Conservation (phyloP, 35 echinoderm and acorn worm genomes). For the Stichopus chloronotus region DNA sequence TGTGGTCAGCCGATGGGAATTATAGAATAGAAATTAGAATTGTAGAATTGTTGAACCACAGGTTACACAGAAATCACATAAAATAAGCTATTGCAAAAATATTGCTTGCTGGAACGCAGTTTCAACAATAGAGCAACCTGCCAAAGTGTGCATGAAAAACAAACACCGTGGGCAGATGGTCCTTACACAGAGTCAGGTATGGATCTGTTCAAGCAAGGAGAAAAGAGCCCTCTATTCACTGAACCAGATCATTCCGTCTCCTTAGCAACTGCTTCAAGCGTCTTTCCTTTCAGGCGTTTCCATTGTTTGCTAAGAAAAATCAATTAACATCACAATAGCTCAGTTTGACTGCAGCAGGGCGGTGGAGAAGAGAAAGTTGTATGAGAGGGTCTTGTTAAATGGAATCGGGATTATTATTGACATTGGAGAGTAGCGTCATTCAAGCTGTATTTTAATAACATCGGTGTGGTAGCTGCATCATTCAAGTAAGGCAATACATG, state of each 20-base stretch:
- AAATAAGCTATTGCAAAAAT: no score
- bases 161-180: no score
- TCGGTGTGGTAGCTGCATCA: not conserved
- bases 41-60: no score
- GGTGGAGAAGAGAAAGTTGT: not conserved
- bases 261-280: conserved; percentile 8
- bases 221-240: not conserved
- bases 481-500: not conserved
- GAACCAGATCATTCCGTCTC: not conserved
- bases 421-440: conserved; percentile 20
- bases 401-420: conserved; percentile 10
- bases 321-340: conserved; percentile 41
- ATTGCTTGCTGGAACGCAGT: no score
- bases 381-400: conserved; percentile 24
- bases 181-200: no score
- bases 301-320: conserved; percentile 47
- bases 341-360: conserved; percentile 18
- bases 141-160: no score
- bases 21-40: no score
- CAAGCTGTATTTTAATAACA: conserved; percentile 47
- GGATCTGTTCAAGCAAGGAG: no score
- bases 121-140: no score
- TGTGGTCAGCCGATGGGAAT: no score
- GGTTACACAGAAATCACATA: no score
- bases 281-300: conserved; percentile 34